Conservation (phyloP, 2,113 vertebrate species). For the Bos javanicus region DNA sequence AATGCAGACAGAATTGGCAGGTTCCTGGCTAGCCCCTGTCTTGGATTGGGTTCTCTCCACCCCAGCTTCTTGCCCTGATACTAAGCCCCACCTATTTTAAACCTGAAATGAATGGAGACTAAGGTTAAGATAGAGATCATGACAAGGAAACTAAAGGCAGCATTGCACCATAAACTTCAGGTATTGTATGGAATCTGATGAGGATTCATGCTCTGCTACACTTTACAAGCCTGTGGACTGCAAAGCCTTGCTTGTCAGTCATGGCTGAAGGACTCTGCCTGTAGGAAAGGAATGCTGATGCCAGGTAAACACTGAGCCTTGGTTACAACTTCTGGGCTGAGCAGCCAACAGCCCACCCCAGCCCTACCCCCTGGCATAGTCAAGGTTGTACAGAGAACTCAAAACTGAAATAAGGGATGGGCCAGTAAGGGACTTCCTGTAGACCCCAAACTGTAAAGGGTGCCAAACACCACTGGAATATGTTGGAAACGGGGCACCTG, state of each 20-base stretch:
- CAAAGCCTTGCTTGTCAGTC: not conserved
- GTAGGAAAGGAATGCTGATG: not conserved
- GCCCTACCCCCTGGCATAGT: fast-evolving
- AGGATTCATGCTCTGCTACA: not conserved
- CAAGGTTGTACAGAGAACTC: not conserved
- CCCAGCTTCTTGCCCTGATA: not conserved
- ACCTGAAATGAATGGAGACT: not conserved
- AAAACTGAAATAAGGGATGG: not conserved
- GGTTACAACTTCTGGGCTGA: not conserved
- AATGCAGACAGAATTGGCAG: not conserved
- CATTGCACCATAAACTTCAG: not conserved
- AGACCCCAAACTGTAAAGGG: not conserved
- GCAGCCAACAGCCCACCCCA: not conserved
- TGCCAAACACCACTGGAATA: not conserved
- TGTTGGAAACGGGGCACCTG: not conserved
- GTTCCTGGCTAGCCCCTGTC: not conserved
- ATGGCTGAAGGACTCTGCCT: not conserved
- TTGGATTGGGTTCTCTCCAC: not conserved
- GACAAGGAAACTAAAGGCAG: not conserved
- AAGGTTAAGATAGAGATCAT: not conserved
- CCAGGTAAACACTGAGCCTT: not conserved
- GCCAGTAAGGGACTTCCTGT: not conserved
- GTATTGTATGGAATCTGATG: not conserved
- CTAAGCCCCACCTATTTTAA: not conserved
- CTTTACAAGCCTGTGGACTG: not conserved